Percentiles rank a stretch among this genome's conserved stretches.
These are phyloP conservation scores for Maconellicoccus hirsutus DNA, from an alignment of 1,140 invertebrate genomes.

Conservation along the genomic window DNA sequence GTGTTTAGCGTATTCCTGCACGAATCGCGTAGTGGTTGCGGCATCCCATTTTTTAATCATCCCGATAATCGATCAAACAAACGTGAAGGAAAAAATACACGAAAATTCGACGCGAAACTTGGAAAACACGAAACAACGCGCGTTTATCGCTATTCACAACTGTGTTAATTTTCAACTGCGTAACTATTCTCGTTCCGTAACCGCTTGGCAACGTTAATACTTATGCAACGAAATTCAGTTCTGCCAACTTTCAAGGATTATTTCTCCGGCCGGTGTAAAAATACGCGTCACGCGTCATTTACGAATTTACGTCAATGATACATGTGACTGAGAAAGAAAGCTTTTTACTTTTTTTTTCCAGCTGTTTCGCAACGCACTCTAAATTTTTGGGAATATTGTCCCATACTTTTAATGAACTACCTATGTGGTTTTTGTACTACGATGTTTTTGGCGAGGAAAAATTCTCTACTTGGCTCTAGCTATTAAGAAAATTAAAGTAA, in stretches of 20 bases:
- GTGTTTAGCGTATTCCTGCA: background rate
- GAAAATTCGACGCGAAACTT: background rate
- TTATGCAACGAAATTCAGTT: background rate
- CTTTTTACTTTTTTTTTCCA: no score
- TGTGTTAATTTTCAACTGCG: background rate
- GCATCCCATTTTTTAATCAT: background rate
- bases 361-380: no score
- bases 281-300: no score
- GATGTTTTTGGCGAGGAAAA: no score
- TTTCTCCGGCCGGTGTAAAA: background rate
- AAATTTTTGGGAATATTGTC: no score
- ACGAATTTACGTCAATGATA: no score
- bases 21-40: background rate
- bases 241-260: conserved; percentile 3
- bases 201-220: background rate
- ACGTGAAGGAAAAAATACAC: no score
- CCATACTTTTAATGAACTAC: no score
- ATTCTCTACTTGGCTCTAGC: no score
- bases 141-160: background rate
- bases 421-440: no score
- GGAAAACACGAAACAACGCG: background rate
- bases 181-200: conserved; percentile 8
- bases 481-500: no score
- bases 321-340: no score
- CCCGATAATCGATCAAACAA: background rate